Percentiles rank a stretch among this genome's conserved stretches.
phyloP scores from a whole-genome alignment of 2,888 invertebrate genomes.

The Trachelus tabidus region DNA sequence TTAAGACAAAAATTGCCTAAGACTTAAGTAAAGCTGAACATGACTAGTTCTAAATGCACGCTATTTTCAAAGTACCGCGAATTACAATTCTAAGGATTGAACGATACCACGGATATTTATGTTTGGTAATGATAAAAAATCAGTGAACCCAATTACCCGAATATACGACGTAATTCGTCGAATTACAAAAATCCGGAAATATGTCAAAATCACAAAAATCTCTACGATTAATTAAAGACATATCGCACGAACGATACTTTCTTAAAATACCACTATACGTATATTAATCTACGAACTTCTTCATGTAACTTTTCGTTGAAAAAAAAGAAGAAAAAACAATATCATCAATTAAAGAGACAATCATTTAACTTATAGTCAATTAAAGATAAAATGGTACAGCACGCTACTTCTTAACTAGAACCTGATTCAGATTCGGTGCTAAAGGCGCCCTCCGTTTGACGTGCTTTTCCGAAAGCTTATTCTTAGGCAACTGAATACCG shows the following conservation, averaged over 20 bases:
- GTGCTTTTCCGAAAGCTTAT: constrained; percentile 50
- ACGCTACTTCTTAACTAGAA: constrained; percentile 2
- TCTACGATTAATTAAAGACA: neutral
- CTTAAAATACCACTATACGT: neutral
- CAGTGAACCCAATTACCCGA: neutral
- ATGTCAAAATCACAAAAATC: neutral
- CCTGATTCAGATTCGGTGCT: constrained; percentile 47
- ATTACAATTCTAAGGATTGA: neutral
- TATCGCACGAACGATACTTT: neutral
- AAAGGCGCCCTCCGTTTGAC: constrained; percentile 57
- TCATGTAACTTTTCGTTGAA: neutral
- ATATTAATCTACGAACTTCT: neutral
- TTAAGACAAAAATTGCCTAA: constrained; percentile 13
- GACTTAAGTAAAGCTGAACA: constrained; percentile 26
- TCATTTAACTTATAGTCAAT: neutral
- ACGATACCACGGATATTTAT: neutral
- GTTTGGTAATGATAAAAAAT: neutral
- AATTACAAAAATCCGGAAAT: neutral
- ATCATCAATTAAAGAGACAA: neutral
- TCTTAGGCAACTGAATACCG: constrained; percentile 36
- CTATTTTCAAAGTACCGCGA: neutral
- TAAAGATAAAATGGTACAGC: neutral
- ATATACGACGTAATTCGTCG: neutral
- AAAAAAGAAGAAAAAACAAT: neutral
- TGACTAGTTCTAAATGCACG: constrained; percentile 32